A percentile compares a stretch with the other conserved stretches of the same genome.
These are phyloP conservation scores for Actinemys pallida DNA, from an alignment of 2,113 vertebrate genomes.

Conservation along the genomic window DNA sequence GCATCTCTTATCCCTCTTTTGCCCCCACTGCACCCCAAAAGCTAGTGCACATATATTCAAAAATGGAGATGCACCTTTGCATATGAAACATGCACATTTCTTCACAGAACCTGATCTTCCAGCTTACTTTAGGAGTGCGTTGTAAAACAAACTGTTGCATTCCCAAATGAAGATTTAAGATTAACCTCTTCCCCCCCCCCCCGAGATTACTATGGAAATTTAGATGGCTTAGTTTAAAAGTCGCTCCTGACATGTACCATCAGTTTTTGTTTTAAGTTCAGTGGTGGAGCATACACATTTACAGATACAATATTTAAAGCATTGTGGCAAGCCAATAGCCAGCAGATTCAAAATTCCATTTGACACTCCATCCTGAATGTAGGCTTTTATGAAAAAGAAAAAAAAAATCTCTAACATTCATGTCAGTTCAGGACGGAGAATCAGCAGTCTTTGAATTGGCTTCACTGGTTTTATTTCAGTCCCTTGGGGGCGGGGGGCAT, in stretches of 20 bases:
- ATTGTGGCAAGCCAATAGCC: not conserved
- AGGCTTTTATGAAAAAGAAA: accelerated
- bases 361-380: accelerated
- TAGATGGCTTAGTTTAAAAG: accelerated
- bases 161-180: accelerated
- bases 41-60: accelerated
- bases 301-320: accelerated
- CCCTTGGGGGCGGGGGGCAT: accelerated
- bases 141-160: not conserved
- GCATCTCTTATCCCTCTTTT: accelerated
- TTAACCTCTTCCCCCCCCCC: too few relatives aligned
- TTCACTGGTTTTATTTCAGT: accelerated
- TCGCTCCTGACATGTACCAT: accelerated
- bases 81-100: accelerated
- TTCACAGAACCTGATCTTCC: not conserved
- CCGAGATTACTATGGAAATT: accelerated
- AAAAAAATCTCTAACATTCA: accelerated
- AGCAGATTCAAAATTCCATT: not conserved
- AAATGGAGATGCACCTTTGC: accelerated
- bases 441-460: accelerated
- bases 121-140: accelerated
- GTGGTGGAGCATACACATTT: accelerated
- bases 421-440: accelerated
- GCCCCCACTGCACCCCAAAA: accelerated
- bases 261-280: accelerated